Evolutionary conservation across 2,888 invertebrate species (phyloP), one percentile per base, ranked within the genome.

Genomic region (Lymantria monacha): DNA sequence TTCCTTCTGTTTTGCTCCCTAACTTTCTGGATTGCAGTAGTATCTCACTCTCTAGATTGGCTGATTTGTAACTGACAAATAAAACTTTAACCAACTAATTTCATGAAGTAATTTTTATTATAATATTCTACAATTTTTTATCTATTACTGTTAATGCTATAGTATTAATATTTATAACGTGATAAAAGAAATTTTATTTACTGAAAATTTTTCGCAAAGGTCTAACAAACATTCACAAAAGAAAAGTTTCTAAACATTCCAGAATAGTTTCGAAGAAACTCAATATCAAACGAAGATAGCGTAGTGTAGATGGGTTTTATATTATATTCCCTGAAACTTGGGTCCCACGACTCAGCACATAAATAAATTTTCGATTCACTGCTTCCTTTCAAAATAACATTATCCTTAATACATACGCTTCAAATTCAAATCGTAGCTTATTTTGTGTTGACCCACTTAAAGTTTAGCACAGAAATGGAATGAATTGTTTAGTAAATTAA

Each of bases 401-500:
- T 73, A 59, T 53, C 53, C 55, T 42, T 58, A 49, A 60, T 61
- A 63, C 68, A 61, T 57, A 63, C 68, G 64, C 41, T 62, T 61
- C 55, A 58, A 61, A 67, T 65, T 74, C 63, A 68, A 75, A 66
- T 65, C 60, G 64, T 63, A 61, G 44, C 61, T 57, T 58, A 57
- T 59, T 59, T 57, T 54, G 47, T 52, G 42, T 42, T 54, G 64
- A 68, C 74, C 70, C 51, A 67, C 51, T 69, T 62, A 62, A 51
- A 53, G 55, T 67, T 58, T 40, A 59, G 56, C 66, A 69, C 61
- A 59, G 61, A 61, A 69, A 68, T 70, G 60, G 45, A 42, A 48
- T 48, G 59, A 64, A 66, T 55, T 57, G 61, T 66, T 62, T 65
- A 62, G 62, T 59, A 70, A 72, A 63, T 74, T 67, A 63, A 69